Evolutionary conservation across 2,888 invertebrate genomes (phyloP).

Genomic region (Ashinkailepas kermadecensis): DNA sequence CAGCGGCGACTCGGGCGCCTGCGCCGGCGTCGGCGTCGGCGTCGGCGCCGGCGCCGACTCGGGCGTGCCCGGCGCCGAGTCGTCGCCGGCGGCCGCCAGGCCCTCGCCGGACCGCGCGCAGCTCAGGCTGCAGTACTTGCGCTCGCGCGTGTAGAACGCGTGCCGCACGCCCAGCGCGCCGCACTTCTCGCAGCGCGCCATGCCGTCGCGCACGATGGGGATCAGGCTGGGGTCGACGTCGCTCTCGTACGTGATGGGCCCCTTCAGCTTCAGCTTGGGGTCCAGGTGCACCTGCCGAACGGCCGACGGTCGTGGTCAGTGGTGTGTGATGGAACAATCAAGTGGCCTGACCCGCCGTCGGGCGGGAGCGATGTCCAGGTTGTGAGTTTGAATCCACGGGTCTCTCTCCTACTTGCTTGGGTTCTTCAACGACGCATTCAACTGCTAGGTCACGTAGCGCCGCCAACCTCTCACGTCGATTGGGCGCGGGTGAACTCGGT

Average conservation of each 20-base stretch:
- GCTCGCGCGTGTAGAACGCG: conserved; percentile 74
- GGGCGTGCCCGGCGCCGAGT: background rate
- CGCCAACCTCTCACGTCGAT: too few relatives aligned
- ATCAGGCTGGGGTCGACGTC: conserved; percentile 75
- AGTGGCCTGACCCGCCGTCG: too few relatives aligned
- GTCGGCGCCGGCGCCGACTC: background rate
- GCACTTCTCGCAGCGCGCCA: conserved; percentile 77
- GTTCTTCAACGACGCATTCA: too few relatives aligned
- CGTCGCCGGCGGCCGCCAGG: background rate
- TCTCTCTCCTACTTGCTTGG: too few relatives aligned
- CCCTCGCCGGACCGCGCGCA: conserved; percentile 53
- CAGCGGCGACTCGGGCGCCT: background rate
- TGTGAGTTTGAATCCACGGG: too few relatives aligned
- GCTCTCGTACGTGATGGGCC: conserved; percentile 68
- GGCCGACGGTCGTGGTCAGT: background rate
- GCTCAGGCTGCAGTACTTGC: conserved; percentile 70
- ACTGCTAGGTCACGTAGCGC: too few relatives aligned
- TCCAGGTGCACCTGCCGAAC: conserved; percentile 38
- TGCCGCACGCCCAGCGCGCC: conserved; percentile 77
- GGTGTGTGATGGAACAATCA: too few relatives aligned
- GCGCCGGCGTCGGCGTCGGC: background rate
- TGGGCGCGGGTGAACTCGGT: too few relatives aligned
- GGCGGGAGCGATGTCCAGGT: too few relatives aligned
- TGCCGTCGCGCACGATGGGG: conserved; percentile 80
- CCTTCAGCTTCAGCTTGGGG: conserved; percentile 64